Evolutionary conservation across 2,797 vertebrate genomes (phyloP).

Genomic region (Ibycter americanus): DNA sequence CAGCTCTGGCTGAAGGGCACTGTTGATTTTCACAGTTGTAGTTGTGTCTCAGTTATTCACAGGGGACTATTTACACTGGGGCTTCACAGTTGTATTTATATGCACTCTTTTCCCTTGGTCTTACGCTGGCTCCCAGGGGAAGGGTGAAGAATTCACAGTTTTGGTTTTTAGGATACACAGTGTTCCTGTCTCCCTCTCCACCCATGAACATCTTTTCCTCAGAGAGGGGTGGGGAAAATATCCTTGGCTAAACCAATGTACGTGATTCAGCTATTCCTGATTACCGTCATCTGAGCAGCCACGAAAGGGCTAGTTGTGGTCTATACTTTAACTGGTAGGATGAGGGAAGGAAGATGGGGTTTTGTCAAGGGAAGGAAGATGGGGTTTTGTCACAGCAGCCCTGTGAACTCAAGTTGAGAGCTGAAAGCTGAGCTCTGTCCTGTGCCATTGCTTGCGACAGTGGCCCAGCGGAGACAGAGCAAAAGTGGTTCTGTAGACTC

Average conservation of each 20-base stretch:
- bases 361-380: neutral
- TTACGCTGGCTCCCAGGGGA: neutral
- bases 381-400: neutral
- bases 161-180: neutral
- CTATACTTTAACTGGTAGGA: neutral
- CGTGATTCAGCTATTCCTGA: neutral
- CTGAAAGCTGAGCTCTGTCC: constrained; percentile 2
- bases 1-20: neutral
- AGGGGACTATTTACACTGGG: neutral
- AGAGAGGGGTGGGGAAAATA: neutral
- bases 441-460: neutral
- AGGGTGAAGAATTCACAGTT: neutral
- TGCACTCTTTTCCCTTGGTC: neutral
- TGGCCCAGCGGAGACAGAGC: neutral
- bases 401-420: neutral
- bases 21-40: neutral
- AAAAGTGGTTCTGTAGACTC: neutral
- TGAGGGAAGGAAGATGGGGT: neutral
- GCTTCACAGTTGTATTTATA: neutral
- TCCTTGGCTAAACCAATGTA: neutral
- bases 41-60: neutral
- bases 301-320: neutral
- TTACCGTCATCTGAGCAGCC: neutral
- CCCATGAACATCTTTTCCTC: neutral
- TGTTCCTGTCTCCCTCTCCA: neutral